A percentile compares a stretch with the other conserved stretches of the same genome.
Evolutionary conservation across 2,797 vertebrate species (phyloP).

Genomic region (Pangasius larnaudii): DNA sequence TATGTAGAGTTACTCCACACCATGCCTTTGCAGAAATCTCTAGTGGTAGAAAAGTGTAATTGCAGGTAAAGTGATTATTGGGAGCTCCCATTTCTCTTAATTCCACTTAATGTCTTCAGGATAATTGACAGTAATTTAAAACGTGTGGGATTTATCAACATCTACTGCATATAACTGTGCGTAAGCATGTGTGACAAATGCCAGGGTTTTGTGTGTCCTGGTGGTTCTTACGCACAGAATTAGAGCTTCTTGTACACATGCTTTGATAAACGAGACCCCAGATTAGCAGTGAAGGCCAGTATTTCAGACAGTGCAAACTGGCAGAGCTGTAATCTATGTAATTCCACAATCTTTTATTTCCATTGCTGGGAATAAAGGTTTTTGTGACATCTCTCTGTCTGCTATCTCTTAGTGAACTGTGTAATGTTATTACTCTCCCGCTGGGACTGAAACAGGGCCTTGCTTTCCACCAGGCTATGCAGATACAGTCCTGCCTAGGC

Average conservation of each 20-base stretch:
- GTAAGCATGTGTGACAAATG: background rate
- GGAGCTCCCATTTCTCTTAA: background rate
- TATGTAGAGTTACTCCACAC: background rate
- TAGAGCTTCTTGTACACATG: background rate
- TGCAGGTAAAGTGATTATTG: background rate
- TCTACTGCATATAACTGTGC: background rate
- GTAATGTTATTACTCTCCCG: background rate
- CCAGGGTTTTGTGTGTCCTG: background rate
- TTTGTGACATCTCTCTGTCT: background rate
- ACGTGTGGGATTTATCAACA: background rate
- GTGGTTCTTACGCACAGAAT: background rate
- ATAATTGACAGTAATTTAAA: background rate
- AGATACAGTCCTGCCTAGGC: background rate
- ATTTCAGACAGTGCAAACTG: background rate
- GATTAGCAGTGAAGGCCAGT: background rate
- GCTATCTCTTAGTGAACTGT: background rate
- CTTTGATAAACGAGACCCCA: background rate
- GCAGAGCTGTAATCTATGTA: background rate
- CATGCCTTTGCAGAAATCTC: background rate
- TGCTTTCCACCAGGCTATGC: slow-evolving; percentile 2
- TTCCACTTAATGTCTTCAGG: background rate
- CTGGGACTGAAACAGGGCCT: background rate
- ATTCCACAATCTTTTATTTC: background rate
- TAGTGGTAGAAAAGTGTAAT: background rate
- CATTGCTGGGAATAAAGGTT: background rate